A percentile compares a stretch with the other conserved stretches of the same genome.
These are phyloP conservation scores for Pardalotus punctatus DNA, from an alignment of 2,113 vertebrate genomes.

Conservation along the genomic window DNA sequence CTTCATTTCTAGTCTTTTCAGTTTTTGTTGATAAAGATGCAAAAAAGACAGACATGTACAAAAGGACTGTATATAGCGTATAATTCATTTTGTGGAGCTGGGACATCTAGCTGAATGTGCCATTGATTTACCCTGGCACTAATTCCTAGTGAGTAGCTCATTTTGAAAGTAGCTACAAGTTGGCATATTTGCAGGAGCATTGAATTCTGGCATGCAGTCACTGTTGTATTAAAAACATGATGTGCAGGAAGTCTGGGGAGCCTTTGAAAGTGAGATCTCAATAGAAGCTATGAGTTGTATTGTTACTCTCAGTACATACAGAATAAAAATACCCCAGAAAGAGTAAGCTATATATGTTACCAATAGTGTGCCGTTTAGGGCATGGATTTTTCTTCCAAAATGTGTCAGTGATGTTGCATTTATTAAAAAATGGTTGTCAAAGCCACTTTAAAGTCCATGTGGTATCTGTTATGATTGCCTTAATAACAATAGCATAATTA, in stretches of 20 bases:
- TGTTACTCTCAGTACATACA: not conserved
- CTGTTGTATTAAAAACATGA: constrained; percentile 52
- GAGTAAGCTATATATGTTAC: not conserved
- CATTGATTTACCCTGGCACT: constrained; percentile 65
- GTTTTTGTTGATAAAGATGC: constrained; percentile 36
- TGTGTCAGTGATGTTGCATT: not conserved
- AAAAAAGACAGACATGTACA: constrained; percentile 23
- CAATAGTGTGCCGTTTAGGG: not conserved
- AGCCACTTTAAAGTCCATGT: constrained; percentile 45
- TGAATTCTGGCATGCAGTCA: constrained; percentile 44
- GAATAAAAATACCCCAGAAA: not conserved
- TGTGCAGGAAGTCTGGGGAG: constrained; percentile 14
- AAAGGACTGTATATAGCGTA: constrained; percentile 55
- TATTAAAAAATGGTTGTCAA: constrained; percentile 20
- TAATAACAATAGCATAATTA: constrained; percentile 57
- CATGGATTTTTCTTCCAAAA: constrained; percentile 10
- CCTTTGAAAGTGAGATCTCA: constrained; percentile 49
- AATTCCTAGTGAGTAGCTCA: constrained; percentile 47
- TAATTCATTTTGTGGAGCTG: constrained; percentile 46
- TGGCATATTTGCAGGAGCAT: constrained; percentile 55
- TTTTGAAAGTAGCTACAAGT: constrained; percentile 61
- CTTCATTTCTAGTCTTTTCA: constrained; percentile 33
- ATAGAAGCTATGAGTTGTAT: constrained; percentile 21
- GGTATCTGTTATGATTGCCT: constrained; percentile 42
- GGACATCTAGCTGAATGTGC: constrained; percentile 61